Evolutionary conservation across 2,888 invertebrate genomes (phyloP).

Genomic region (Tiliacea citrago): DNA sequence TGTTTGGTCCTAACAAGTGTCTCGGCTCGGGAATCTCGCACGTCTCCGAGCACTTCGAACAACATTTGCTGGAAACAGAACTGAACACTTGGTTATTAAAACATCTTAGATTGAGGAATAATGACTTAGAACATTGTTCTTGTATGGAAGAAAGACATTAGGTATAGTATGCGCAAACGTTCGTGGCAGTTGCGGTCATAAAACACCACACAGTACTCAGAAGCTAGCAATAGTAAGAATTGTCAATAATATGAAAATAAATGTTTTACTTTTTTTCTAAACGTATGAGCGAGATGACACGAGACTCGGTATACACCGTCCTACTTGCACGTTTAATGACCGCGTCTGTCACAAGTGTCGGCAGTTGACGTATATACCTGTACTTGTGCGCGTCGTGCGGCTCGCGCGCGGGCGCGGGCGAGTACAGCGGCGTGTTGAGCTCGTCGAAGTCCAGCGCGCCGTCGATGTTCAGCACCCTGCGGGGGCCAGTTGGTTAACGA

Average conservation of each 20-base stretch:
- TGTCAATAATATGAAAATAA: no score
- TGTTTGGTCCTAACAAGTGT: slow-evolving; percentile 92
- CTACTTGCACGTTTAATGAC: not conserved
- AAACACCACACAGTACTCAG: not conserved
- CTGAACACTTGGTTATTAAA: slow-evolving; percentile 27
- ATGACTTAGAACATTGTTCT: not conserved
- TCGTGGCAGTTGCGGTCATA: not conserved
- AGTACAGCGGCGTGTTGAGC: slow-evolving; percentile 92
- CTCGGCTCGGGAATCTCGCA: slow-evolving; percentile 78
- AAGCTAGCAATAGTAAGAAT: no score
- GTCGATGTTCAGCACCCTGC: slow-evolving; percentile 92
- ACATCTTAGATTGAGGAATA: not conserved
- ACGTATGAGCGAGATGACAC: not conserved
- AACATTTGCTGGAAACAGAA: slow-evolving; percentile 72
- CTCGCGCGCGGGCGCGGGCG: slow-evolving; percentile 67
- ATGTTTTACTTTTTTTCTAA: no score
- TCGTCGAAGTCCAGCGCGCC: slow-evolving; percentile 95
- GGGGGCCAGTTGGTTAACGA: no score
- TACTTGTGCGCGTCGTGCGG: slow-evolving; percentile 25
- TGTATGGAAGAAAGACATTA: not conserved
- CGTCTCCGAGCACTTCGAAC: slow-evolving; percentile 80
- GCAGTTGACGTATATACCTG: slow-evolving; percentile 4
- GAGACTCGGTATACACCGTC: not conserved
- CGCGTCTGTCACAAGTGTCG: no score
- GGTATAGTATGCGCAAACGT: not conserved